Percentiles rank a stretch among this genome's conserved stretches.
phyloP scores from a whole-genome alignment of 2,797 vertebrate species.

The Rhinophrynus dorsalis region DNA sequence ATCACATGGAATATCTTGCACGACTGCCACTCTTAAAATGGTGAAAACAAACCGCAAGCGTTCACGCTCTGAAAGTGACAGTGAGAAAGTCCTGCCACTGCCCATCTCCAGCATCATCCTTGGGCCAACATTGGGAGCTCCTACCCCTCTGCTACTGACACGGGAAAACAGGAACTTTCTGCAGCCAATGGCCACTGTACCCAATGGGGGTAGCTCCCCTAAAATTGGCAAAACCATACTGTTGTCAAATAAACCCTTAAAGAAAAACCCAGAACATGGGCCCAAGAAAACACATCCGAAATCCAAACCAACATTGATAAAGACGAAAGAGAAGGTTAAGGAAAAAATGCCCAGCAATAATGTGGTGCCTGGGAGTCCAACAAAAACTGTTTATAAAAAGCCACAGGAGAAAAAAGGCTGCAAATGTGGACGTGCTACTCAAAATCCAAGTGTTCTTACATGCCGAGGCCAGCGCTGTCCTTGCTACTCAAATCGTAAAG shows the following conservation, averaged over 20 bases:
- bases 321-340: constrained; percentile 88
- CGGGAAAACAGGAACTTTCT: constrained; percentile 83
- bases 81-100: constrained; percentile 92
- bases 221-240: constrained; percentile 92
- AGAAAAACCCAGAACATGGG: constrained; percentile 88
- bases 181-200: constrained; percentile 80
- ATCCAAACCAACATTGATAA: constrained; percentile 88
- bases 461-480: constrained; percentile 98
- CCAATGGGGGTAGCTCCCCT: constrained; percentile 87
- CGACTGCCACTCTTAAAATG: constrained; percentile 76
- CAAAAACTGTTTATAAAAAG: constrained; percentile 97
- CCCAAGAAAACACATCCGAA: constrained; percentile 94
- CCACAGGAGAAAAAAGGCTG: constrained; percentile 98
- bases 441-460: constrained; percentile 99
- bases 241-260: constrained; percentile 85
- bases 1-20: constrained; percentile 77
- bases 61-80: constrained; percentile 95
- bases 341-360: constrained; percentile 85
- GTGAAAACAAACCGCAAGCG: constrained; percentile 89
- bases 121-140: constrained; percentile 76
- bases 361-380: constrained; percentile 89
- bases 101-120: constrained; percentile 91
- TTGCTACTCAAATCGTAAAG: constrained; percentile 99
- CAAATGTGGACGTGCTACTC: constrained; percentile 97
- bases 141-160: constrained; percentile 78